These are phyloP conservation scores for Cheilosia variabilis DNA, from an alignment of 2,888 invertebrate genomes.

Conservation along the genomic window DNA sequence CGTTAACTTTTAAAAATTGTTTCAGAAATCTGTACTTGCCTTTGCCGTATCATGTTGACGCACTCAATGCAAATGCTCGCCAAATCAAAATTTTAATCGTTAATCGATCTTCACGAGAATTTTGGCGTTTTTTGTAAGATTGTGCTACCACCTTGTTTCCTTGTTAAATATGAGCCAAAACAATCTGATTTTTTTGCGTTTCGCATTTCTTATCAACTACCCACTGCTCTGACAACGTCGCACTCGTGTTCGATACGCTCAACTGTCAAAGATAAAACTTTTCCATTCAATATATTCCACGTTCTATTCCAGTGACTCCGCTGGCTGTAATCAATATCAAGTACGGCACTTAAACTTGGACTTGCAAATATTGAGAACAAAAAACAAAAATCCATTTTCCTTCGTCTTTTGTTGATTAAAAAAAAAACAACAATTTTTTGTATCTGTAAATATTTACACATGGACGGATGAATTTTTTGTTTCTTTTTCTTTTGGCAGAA, in stretches of 20 bases:
- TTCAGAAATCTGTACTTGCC: too few relatives aligned
- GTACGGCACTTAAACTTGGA: not conserved
- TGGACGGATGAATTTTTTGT: slow-evolving; percentile 27
- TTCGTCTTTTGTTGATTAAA: not conserved
- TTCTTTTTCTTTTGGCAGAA: not conserved
- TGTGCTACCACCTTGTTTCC: not conserved
- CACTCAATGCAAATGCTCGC: too few relatives aligned
- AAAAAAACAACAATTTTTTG: slow-evolving; percentile 18
- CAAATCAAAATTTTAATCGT: not conserved
- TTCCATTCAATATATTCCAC: not conserved
- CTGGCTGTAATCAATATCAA: not conserved
- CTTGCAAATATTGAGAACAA: not conserved
- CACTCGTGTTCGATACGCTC: not conserved
- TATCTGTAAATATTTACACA: slow-evolving; percentile 63
- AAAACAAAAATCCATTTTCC: not conserved
- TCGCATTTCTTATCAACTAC: not conserved
- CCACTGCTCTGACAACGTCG: not conserved
- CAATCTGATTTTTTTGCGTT: not conserved
- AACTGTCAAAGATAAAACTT: slow-evolving; percentile 9
- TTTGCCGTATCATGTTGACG: too few relatives aligned
- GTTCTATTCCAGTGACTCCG: not conserved
- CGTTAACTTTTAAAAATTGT: too few relatives aligned
- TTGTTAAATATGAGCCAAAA: not conserved
- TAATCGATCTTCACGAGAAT: not conserved
- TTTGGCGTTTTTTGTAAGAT: not conserved